Percentiles rank a stretch among this genome's conserved stretches.
These are phyloP conservation scores for Acleris emargana DNA, from an alignment of 2,888 invertebrate genomes.

Conservation along the genomic window DNA sequence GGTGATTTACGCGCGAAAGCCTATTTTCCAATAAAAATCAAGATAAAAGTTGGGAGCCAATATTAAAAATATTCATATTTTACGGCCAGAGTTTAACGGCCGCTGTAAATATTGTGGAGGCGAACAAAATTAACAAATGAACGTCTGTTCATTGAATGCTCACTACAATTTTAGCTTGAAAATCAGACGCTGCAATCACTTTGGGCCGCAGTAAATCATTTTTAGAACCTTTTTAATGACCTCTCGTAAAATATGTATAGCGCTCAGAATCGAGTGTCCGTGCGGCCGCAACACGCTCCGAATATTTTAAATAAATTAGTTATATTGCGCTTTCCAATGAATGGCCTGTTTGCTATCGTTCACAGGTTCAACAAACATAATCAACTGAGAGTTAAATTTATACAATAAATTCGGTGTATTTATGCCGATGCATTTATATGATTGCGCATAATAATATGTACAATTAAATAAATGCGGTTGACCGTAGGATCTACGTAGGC, in stretches of 20 bases:
- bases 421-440: too few relatives aligned
- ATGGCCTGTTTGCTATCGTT: conserved; percentile 46
- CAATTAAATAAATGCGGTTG: too few relatives aligned
- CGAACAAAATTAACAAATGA: conserved; percentile 78
- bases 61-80: conserved; percentile 65
- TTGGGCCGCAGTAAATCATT: conserved; percentile 70
- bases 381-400: conserved; percentile 16
- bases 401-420: neutral
- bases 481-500: too few relatives aligned
- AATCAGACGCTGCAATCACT: conserved; percentile 66
- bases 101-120: conserved; percentile 68
- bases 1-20: conserved; percentile 15
- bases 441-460: neutral
- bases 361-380: conserved; percentile 40
- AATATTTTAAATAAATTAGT: conserved; percentile 48
- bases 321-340: conserved; percentile 53
- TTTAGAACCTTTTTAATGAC: conserved; percentile 77
- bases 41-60: conserved; percentile 51
- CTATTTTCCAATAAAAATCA: conserved; percentile 20
- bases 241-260: conserved; percentile 67
- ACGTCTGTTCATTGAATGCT: conserved; percentile 69
- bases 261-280: conserved; percentile 46
- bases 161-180: conserved; percentile 67
- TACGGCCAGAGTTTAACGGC: conserved; percentile 70
- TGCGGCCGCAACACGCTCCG: conserved; percentile 42